Percentiles rank a stretch among this genome's conserved stretches.
Conservation (phyloP, 64 coral and sea anemone species). For the Montipora sp. region DNA sequence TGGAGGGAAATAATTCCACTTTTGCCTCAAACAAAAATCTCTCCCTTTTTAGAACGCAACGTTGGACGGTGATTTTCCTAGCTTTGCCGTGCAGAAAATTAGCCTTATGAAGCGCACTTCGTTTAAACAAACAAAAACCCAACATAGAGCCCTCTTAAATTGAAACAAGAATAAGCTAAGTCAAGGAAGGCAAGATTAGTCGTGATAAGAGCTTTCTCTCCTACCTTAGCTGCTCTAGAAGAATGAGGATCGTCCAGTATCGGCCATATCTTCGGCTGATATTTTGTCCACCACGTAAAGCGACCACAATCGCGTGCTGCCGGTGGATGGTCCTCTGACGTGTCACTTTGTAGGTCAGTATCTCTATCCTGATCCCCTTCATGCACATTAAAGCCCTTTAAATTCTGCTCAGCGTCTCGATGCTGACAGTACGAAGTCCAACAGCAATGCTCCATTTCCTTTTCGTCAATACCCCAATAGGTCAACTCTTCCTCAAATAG, state of each 20-base stretch:
- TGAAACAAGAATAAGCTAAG: background rate
- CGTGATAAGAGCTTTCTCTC: background rate
- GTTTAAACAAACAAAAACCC: too few relatives aligned
- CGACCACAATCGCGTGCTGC: constrained; percentile 33
- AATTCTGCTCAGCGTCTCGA: constrained; percentile 85
- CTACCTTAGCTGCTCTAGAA: constrained; percentile 87
- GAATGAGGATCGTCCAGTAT: constrained; percentile 90
- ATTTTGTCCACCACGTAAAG: constrained; percentile 73
- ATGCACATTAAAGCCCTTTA: constrained; percentile 84
- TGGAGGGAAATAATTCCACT: too few relatives aligned
- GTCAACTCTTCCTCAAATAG: constrained; percentile 90
- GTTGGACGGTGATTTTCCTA: too few relatives aligned
- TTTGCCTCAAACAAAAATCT: too few relatives aligned
- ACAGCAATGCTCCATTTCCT: constrained; percentile 92
- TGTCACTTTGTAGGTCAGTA: constrained; percentile 61
- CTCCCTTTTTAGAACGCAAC: background rate
- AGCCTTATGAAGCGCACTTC: background rate
- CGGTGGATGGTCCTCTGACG: constrained; percentile 25
- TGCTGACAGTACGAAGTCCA: constrained; percentile 89
- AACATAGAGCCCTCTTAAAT: background rate
- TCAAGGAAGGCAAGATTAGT: background rate
- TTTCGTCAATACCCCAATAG: constrained; percentile 93
- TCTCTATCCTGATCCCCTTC: constrained; percentile 55
- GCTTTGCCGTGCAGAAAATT: background rate
- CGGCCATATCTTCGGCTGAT: constrained; percentile 82